Evolutionary conservation across 2,888 invertebrate genomes (phyloP).

Genomic region (Ormyrus rosae): DNA sequence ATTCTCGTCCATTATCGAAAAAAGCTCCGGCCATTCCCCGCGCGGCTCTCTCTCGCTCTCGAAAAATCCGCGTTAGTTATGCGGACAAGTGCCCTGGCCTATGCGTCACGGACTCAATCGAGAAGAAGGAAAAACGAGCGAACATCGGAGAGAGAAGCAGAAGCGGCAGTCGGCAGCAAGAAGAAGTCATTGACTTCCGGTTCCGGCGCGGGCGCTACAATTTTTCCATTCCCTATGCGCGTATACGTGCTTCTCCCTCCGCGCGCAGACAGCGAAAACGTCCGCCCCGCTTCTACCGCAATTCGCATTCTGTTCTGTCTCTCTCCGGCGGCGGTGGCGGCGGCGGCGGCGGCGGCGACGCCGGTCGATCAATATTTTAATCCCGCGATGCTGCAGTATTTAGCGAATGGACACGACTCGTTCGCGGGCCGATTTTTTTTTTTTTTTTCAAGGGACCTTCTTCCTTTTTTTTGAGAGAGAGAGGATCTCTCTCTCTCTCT

Average conservation of each 20-base stretch:
- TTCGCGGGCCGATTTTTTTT: constrained; percentile 22
- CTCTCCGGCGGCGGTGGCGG: constrained; percentile 56
- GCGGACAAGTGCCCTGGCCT: constrained; percentile 36
- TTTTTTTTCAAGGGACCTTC: not conserved
- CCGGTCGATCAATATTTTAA: constrained; percentile 75
- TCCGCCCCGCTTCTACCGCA: constrained; percentile 63
- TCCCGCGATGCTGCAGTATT: constrained; percentile 75
- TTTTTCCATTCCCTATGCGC: constrained; percentile 58
- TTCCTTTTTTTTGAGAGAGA: not conserved
- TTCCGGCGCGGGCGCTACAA: constrained; percentile 49
- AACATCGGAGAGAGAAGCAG: constrained; percentile 1
- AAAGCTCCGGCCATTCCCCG: not conserved
- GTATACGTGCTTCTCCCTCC: constrained; percentile 17
- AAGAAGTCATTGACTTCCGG: constrained; percentile 63
- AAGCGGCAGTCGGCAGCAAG: not conserved
- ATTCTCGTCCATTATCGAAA: too few relatives aligned
- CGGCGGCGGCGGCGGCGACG: constrained; percentile 59
- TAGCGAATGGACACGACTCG: constrained; percentile 59
- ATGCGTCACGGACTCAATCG: constrained; percentile 36
- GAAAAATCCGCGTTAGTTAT: constrained; percentile 2
- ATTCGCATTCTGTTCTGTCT: constrained; percentile 67
- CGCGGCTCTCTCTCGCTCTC: not conserved
- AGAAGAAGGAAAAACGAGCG: constrained; percentile 35
- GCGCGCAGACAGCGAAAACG: not conserved
- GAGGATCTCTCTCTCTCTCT: not conserved